Evolutionary conservation across 2,113 vertebrate species (phyloP), one percentile per base, ranked within the genome.

Genomic region (Leucoraja erinaceus): DNA sequence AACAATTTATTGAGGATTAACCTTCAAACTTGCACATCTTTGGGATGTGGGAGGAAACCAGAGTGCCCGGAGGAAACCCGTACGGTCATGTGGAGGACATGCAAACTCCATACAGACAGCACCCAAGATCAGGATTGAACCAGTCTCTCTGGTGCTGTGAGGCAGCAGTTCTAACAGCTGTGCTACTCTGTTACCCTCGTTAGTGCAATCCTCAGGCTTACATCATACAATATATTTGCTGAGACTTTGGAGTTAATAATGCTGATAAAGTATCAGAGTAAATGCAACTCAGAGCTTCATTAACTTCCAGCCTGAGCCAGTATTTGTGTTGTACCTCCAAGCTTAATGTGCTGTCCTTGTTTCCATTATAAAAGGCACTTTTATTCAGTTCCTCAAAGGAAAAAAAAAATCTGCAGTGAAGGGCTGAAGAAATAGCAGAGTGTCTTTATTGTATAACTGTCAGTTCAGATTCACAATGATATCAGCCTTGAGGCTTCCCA

Each of bases 401-500:
- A n/a, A 66, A 63, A 61, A 86, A 61, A 59, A 88, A 31, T 61
- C 59, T 63, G 5, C 56, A 16, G 28, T n/a, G 83, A 63, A 88
- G 83, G 83, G 59, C 59, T 88, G 63, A 88, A 66, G 59, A 59
- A 88, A 66, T 88, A 88, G 83, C 16, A 88, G 12, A 88, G 59
- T 63, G 59, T 88, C 59, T 88, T 88, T 88, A 66, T 63, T 66
- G 59, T 88, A 59, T 16, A 63, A 66, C 83, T 88, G 83, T 88
- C 83, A 88, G 59, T 88, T 88, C 83, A 88, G 59, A 88, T 88
- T 88, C 83, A 66, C 59, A 12, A 11, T 88, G 83, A 88, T 88
- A 63, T 63, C 61, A 61, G 83, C 83, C 83, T 61, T 0, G 28
- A 88, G 83, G 83, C 83, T 66, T 86, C 59, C 83, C 83, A 88